Base-by-base conservation (phyloP, 2,113 vertebrate species). In the Drymodes brunneopygia region DNA sequence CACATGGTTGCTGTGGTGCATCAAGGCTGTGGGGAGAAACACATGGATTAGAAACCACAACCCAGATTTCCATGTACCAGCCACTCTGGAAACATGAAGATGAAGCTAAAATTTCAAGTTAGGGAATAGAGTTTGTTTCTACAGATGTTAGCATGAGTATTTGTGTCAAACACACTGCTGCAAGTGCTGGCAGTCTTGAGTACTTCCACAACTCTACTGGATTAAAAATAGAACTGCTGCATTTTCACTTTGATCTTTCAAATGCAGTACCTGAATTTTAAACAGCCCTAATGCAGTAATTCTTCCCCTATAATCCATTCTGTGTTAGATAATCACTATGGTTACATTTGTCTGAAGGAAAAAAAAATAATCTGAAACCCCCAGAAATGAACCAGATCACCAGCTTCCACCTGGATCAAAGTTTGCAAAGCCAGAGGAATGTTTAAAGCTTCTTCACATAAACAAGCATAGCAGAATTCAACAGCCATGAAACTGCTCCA, bases 1-100 rank as follows among this genome's bases (percentile, higher is more conserved):
- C 96, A 99, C 98, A 0, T 99, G 99, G 95, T 99, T 99, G 94
- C 99, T 99, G 97, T 99, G 99, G 86, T 99, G 99, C 99, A 99
- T 99, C 97, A 99, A 97, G 50, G 99, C 99, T 99, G 97, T 20
- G 47, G 90, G 65, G 88, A 90, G 69, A 66, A 93, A 72, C 50
- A 92, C 15, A 53, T 2, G 51, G 24, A 88, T 58, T 38, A 54
- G 33, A 89, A 57, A 20, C 7, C 47, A 24, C 24, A 73, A 7
- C 4, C 74, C 51, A 56, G 47, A 38, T 44, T 81, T 36, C 67
- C 27, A 11, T 10, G 24, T 19, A 67, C 27, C 74, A 92, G 67
- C 19, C 64, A 54, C 56, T 8, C 72, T 38, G n/a, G 44, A 92
- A 78, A 64, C 10, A 28, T 22, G 44, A 51, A 81, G 65, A 48